Evolutionary conservation across 2,888 invertebrate genomes (phyloP).

Genomic region (Aspidiotus rigidus): DNA sequence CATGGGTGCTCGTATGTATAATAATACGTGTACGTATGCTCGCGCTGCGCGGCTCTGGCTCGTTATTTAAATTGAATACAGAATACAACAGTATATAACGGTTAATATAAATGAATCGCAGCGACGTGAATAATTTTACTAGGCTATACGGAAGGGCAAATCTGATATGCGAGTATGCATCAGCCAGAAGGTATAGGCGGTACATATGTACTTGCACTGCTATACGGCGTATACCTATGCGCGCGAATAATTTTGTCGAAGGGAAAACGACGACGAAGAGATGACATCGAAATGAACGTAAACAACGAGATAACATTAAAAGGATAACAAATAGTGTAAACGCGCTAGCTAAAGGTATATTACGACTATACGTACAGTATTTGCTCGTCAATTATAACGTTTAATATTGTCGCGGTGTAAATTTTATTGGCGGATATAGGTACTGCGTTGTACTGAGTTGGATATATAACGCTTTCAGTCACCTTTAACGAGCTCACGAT

Average conservation of each 20-base stretch:
- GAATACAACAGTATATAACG: slow-evolving; percentile 1
- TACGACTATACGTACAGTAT: neutral
- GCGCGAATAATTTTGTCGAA: neutral
- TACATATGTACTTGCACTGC: neutral
- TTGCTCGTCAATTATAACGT: neutral
- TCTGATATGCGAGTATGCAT: neutral
- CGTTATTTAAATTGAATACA: slow-evolving; percentile 4
- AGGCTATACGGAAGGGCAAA: neutral
- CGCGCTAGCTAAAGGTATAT: neutral
- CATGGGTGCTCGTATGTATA: no score
- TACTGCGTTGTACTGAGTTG: neutral
- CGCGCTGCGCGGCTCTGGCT: neutral
- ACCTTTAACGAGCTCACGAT: no score
- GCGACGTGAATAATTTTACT: slow-evolving; percentile 4
- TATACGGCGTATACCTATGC: neutral
- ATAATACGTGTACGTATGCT: no score
- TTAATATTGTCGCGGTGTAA: neutral
- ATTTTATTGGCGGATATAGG: neutral
- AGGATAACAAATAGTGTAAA: slow-evolving; percentile 14
- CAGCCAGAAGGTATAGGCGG: neutral
- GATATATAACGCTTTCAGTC: neutral
- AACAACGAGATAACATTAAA: slow-evolving; percentile 18
- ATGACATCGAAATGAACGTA: slow-evolving; percentile 11
- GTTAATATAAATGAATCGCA: slow-evolving; percentile 2
- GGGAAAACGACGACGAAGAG: neutral